These are phyloP conservation scores for Oedothorax gibbosus DNA, from an alignment of 1,140 invertebrate species.

Conservation along the genomic window DNA sequence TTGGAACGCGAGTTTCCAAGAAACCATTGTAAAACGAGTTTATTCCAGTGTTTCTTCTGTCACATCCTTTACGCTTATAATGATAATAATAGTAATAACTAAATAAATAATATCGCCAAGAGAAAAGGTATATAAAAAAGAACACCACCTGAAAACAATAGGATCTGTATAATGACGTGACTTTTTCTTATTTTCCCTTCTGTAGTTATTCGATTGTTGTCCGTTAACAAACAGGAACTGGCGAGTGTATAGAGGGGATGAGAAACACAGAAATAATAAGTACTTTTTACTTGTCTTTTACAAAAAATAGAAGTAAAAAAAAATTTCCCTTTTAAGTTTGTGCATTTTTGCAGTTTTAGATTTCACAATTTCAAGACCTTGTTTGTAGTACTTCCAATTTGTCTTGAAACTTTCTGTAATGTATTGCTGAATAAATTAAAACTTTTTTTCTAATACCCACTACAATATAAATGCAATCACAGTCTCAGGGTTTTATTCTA, in stretches of 20 bases:
- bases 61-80: not conserved
- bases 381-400: no score
- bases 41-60: not conserved
- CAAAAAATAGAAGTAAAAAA: no score
- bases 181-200: slow-evolving; percentile 13
- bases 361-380: no score
- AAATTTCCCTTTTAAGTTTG: no score
- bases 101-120: slow-evolving; percentile 6
- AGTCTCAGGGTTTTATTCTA: no score
- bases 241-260: not conserved
- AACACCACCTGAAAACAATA: slow-evolving; percentile 23
- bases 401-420: no score
- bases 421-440: no score
- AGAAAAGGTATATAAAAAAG: not conserved
- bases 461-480: no score
- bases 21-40: slow-evolving; percentile 24
- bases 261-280: no score
- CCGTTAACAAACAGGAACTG: slow-evolving; percentile 48
- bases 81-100: slow-evolving; percentile 12
- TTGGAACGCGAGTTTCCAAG: not conserved
- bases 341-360: no score
- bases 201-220: slow-evolving; percentile 17
- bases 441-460: no score
- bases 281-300: no score
- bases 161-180: slow-evolving; percentile 27